Percentiles rank a stretch among this genome's conserved stretches.
phyloP scores from a whole-genome alignment of 2,113 vertebrate species.

The Gavialis gangeticus region DNA sequence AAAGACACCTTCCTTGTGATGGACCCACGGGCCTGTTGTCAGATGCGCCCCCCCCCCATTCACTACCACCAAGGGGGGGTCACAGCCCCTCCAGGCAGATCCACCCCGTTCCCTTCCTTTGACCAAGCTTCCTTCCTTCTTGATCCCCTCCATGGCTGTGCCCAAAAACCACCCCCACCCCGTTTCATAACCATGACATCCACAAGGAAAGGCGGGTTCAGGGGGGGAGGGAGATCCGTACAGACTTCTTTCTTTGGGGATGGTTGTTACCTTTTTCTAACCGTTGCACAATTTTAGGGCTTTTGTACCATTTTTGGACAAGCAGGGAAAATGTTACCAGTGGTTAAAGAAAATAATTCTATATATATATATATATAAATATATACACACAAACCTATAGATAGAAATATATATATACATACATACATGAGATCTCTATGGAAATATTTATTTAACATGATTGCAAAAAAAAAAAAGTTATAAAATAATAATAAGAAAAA shows the following conservation, averaged over 20 bases:
- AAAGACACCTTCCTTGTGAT: neutral
- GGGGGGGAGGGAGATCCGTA: neutral
- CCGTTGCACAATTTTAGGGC: slow-evolving; percentile 75
- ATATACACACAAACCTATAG: neutral
- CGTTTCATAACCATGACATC: neutral
- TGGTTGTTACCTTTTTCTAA: slow-evolving; percentile 66
- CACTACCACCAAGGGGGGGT: neutral
- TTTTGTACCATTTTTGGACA: slow-evolving; percentile 72
- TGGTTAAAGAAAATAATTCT: slow-evolving; percentile 63
- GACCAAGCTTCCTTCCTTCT: neutral
- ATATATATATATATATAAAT: slow-evolving; percentile 59
- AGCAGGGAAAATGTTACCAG: slow-evolving; percentile 68
- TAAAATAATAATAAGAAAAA: slow-evolving; percentile 33
- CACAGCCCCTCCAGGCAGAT: neutral
- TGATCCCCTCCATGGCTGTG: neutral
- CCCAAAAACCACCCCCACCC: neutral
- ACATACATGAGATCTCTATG: slow-evolving; percentile 70
- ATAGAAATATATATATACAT: slow-evolving; percentile 40
- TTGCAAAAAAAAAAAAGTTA: slow-evolving; percentile 62
- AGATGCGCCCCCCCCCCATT: neutral
- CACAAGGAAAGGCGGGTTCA: neutral
- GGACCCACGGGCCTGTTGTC: neutral
- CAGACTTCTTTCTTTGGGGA: slow-evolving; percentile 45
- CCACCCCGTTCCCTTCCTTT: neutral
- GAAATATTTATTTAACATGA: slow-evolving; percentile 75